Percentiles rank a stretch among this genome's conserved stretches.
phyloP scores from a whole-genome alignment of 2,888 invertebrate genomes.

The Willowsia nigromaculata region DNA sequence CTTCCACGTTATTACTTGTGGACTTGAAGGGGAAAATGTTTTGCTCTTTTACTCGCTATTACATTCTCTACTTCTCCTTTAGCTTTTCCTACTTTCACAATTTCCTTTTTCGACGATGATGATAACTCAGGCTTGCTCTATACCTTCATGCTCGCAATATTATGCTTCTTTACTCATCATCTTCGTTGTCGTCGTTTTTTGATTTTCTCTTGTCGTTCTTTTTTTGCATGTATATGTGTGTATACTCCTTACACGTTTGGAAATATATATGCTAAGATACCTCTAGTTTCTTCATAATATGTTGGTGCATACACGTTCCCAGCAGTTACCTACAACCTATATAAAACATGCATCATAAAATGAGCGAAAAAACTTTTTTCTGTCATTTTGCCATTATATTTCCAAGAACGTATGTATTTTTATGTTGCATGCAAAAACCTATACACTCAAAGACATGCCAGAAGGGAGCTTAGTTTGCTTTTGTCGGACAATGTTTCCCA shows the following conservation, averaged over 20 bases:
- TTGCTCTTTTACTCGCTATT: slow-evolving; percentile 19
- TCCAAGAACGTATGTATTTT: background rate
- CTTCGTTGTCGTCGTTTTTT: background rate
- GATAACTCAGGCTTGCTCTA: slow-evolving; percentile 12
- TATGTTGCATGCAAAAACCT: too few relatives aligned
- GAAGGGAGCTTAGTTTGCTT: background rate
- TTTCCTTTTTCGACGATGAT: slow-evolving; percentile 2
- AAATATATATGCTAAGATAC: too few relatives aligned
- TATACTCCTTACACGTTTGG: too few relatives aligned
- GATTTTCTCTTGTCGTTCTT: background rate
- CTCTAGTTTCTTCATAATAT: too few relatives aligned
- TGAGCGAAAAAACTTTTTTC: background rate
- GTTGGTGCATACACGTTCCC: too few relatives aligned
- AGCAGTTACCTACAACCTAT: background rate
- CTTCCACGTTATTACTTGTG: background rate
- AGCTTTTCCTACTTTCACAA: background rate
- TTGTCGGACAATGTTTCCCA: background rate
- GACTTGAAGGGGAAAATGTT: background rate
- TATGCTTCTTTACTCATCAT: background rate
- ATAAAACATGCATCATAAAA: background rate
- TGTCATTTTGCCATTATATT: slow-evolving; percentile 1
- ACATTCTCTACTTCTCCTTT: background rate
- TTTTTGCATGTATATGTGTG: too few relatives aligned
- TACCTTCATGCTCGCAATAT: background rate
- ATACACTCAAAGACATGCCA: background rate